These are phyloP conservation scores for Geophilus truncorum DNA, from an alignment of 2,888 invertebrate genomes.

Conservation along the genomic window DNA sequence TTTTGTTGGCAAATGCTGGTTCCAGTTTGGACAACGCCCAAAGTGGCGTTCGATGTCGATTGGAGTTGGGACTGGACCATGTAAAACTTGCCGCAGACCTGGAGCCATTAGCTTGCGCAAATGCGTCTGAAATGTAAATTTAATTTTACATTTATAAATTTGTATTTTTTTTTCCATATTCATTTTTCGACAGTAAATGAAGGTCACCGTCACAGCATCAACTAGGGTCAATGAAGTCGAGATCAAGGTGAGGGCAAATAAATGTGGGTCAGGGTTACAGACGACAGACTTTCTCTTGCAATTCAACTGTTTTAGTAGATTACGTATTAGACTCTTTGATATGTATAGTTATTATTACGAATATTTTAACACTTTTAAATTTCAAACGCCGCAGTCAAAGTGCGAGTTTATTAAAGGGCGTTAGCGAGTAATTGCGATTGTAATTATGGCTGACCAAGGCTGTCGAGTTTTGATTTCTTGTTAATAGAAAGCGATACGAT, in stretches of 20 bases:
- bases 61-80: neutral
- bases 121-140: neutral
- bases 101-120: neutral
- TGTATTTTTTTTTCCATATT: neutral
- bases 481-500: neutral
- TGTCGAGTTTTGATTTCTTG: neutral
- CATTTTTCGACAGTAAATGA: neutral
- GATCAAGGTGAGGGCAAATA: slow-evolving; percentile 3
- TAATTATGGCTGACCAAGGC: neutral
- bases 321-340: too few relatives aligned
- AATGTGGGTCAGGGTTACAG: slow-evolving; percentile 2
- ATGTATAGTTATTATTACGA: too few relatives aligned
- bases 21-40: neutral
- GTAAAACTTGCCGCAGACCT: slow-evolving; percentile 8
- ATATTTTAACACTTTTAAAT: too few relatives aligned
- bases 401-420: neutral
- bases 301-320: neutral
- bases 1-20: neutral
- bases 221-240: neutral
- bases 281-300: neutral
- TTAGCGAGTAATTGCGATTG: neutral
- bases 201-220: slow-evolving; percentile 25
- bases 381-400: too few relatives aligned
- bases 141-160: neutral
- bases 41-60: neutral